phyloP scores from a whole-genome alignment of 2,113 vertebrate genomes.

The Gorilla gorilla region DNA sequence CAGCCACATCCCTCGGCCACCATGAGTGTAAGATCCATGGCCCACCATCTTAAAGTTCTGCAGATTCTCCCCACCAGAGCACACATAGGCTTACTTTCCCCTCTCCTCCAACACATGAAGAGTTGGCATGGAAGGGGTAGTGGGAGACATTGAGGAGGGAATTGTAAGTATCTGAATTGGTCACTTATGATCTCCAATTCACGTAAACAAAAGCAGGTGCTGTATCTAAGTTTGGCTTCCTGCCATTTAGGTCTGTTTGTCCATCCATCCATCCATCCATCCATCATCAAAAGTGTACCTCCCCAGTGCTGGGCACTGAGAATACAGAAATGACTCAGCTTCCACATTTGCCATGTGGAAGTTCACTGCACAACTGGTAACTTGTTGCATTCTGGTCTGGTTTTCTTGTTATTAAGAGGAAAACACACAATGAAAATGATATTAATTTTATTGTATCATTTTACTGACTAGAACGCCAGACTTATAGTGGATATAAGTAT shows the following conservation, averaged over 20 bases:
- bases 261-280: background rate
- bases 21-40: background rate
- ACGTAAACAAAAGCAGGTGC: background rate
- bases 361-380: background rate
- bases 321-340: background rate
- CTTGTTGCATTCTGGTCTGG: background rate
- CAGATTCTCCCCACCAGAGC: background rate
- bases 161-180: background rate
- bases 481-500: slow-evolving; percentile 83
- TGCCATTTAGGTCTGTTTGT: background rate
- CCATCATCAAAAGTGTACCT: background rate
- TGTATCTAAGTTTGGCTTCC: background rate
- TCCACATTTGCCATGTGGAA: background rate
- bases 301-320: background rate
- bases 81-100: background rate
- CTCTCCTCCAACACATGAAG: background rate
- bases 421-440: slow-evolving; percentile 65
- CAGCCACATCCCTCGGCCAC: background rate
- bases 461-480: slow-evolving; percentile 91
- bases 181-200: background rate
- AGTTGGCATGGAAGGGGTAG: background rate
- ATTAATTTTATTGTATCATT: slow-evolving; percentile 86
- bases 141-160: background rate
- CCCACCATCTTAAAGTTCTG: background rate
- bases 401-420: slow-evolving; percentile 2